These are phyloP conservation scores for Chiloscyllium plagiosum DNA, from an alignment of 2,113 vertebrate genomes.

Conservation along the genomic window DNA sequence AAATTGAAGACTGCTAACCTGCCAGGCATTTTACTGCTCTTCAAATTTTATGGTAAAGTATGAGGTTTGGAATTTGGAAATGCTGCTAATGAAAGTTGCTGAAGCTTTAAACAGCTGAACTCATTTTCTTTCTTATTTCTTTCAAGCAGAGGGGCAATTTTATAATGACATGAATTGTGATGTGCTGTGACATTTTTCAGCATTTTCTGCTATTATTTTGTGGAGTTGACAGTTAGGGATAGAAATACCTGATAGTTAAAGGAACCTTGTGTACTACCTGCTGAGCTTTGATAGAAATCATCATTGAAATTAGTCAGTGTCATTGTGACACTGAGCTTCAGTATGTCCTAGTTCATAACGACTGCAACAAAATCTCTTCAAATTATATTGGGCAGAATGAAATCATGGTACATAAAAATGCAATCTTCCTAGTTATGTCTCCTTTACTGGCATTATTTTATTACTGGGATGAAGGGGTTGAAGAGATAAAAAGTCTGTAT, in stretches of 20 bases:
- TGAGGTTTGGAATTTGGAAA: background rate
- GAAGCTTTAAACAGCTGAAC: background rate
- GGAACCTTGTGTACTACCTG: background rate
- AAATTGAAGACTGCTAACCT: background rate
- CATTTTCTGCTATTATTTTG: background rate
- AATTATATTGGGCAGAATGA: slow-evolving; percentile 1
- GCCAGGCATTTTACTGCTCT: background rate
- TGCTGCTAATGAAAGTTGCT: background rate
- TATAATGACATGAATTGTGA: slow-evolving; percentile 9
- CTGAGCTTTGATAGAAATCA: background rate
- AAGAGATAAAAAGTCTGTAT: background rate
- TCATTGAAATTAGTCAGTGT: background rate
- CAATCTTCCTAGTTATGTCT: background rate
- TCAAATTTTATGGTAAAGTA: background rate
- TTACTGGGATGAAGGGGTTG: background rate
- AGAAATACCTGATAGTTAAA: background rate
- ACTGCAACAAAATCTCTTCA: background rate
- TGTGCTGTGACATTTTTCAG: slow-evolving; percentile 2
- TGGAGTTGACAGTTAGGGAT: background rate
- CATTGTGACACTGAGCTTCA: background rate
- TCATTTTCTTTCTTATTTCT: background rate
- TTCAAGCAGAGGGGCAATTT: background rate
- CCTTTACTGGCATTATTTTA: background rate
- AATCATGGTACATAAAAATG: background rate
- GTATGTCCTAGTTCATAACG: no score